Base-by-base conservation (phyloP, 2,113 vertebrate genomes). In the Malurus melanocephalus region DNA sequence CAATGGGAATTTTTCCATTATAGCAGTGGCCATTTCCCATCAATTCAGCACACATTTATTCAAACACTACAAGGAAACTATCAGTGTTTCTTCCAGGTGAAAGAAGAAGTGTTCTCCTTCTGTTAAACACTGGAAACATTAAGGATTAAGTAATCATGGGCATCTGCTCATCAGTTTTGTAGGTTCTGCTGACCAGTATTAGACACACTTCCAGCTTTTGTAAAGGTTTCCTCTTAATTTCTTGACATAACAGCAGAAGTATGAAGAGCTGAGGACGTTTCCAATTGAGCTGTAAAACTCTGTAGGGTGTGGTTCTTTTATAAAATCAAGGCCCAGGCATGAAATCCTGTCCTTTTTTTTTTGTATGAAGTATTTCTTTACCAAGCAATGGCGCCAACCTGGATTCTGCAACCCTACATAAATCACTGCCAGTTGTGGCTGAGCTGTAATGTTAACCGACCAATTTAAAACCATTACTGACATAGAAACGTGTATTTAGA, bases 381-480 rank as follows among this genome's bases (percentile, higher is more conserved):
- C 69, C 13, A 6, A 92, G 83, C 79, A 85, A 96, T 65, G 93
- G 94, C 38, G 51, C 95, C 97, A 96, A 96, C 91, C 94, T 95
- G 94, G 94, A 95, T 92, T 93, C 95, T 94, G 88, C 93, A 93
- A 89, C 74, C 94, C 95, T 87, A 85, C 90, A 85, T 93, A 95
- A 95, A 96, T 94, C 91, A 88, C 86, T 88, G 96, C 95, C 94
- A 95, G 90, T 85, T 97, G 96, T 81, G 96, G 97, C 92, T 94
- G 66, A 86, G 81, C 90, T 93, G 94, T 93, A 96, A 96, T 95
- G 97, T 96, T 96, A 97, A 97, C 96, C 96, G 95, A 95, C 95
- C 96, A 95, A 97, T 96, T 95, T 94, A 96, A 98, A 97, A 97
- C 96, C 96, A 97, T 97, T 93, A 95, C 95, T 80, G 87, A 97